Percentiles rank a stretch among this genome's conserved stretches.
These are phyloP conservation scores for Centropus bengalensis DNA, from an alignment of 2,113 vertebrate genomes.

Conservation along the genomic window DNA sequence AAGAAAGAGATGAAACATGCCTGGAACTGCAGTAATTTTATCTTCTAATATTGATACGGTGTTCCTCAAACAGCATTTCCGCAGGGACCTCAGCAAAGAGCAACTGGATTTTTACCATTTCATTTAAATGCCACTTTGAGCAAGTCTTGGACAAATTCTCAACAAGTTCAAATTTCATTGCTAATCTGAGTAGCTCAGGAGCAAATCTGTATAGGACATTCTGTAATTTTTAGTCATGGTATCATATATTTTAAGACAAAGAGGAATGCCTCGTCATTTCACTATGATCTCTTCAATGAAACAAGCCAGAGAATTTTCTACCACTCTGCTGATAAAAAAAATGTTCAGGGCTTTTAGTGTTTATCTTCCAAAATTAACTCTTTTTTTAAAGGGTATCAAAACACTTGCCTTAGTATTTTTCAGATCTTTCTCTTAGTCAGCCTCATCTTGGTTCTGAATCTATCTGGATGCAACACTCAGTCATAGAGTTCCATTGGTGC, in stretches of 20 bases:
- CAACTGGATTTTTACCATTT: neutral
- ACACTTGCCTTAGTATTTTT: neutral
- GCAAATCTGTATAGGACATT: neutral
- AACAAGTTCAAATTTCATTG: neutral
- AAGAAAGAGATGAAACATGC: neutral
- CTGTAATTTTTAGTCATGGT: neutral
- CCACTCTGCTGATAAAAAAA: neutral
- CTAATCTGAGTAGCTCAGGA: neutral
- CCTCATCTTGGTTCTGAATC: neutral
- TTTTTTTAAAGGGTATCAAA: neutral
- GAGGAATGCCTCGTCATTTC: neutral
- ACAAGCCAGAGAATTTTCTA: neutral
- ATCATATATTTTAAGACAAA: constrained; percentile 8
- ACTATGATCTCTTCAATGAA: neutral
- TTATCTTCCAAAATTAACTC: neutral
- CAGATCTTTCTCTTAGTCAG: neutral
- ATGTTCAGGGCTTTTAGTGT: neutral
- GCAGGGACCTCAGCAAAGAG: neutral
- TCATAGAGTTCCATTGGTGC: neutral
- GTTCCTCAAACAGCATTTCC: neutral
- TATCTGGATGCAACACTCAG: neutral
- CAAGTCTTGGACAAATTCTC: neutral
- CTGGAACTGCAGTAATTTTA: neutral
- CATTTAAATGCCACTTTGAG: neutral
- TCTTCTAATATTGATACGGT: neutral